Conservation (phyloP, 2,797 vertebrate species). For the Rhinophrynus dorsalis region DNA sequence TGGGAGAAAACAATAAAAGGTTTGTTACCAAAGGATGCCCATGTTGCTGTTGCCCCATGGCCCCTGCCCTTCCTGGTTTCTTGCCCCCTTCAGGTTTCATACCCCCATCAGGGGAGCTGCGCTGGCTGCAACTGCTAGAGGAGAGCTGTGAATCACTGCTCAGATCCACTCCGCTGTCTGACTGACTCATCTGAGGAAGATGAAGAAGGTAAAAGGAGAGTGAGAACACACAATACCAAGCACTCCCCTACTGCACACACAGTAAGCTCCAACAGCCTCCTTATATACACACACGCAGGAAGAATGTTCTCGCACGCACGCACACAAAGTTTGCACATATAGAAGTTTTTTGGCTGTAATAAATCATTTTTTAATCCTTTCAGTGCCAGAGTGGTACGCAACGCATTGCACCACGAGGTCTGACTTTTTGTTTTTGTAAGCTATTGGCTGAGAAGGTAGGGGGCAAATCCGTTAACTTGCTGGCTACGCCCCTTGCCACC, state of each 20-base stretch:
- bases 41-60: conserved; percentile 21
- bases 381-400: no score
- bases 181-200: conserved; percentile 64
- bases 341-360: no score
- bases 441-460: no score
- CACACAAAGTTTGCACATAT: no score
- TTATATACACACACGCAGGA: no score
- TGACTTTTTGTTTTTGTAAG: no score
- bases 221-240: neutral
- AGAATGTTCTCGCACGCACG: no score
- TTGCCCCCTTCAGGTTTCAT: conserved; percentile 57
- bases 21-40: neutral
- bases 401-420: no score
- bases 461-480: no score
- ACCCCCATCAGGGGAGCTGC: conserved; percentile 68
- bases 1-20: neutral
- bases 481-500: no score
- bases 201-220: neutral
- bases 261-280: no score
- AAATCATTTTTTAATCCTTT: no score
- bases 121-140: conserved; percentile 69
- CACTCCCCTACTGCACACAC: neutral
- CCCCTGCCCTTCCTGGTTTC: conserved; percentile 56
- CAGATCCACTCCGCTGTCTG: conserved; percentile 71
- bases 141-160: conserved; percentile 71